Evolutionary conservation across 2,888 invertebrate species (phyloP).

Genomic region (Zygogramma bicolorata): DNA sequence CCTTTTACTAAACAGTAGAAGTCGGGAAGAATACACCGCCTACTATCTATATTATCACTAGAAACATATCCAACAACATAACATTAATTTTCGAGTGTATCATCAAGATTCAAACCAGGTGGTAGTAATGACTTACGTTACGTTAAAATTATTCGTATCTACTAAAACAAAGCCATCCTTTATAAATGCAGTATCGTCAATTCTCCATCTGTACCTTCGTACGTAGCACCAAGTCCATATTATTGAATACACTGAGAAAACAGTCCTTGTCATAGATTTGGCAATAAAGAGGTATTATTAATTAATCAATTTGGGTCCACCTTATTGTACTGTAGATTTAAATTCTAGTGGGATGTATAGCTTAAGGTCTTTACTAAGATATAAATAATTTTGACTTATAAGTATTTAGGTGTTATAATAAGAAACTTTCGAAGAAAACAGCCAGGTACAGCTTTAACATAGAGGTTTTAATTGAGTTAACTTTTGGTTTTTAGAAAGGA

Average conservation of each 20-base stretch:
- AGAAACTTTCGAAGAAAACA: constrained; percentile 35
- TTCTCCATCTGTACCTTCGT: neutral
- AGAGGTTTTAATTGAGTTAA: constrained; percentile 7
- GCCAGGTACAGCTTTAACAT: constrained; percentile 56
- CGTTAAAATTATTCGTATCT: no score
- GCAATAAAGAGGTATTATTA: constrained; percentile 16
- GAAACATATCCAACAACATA: neutral
- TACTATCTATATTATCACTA: neutral
- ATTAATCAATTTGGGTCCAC: constrained; percentile 50
- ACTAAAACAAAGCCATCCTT: neutral
- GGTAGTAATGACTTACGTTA: neutral
- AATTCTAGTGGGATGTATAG: constrained; percentile 26
- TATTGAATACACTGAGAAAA: constrained; percentile 23
- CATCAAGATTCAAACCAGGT: neutral
- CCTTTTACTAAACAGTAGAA: neutral
- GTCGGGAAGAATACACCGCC: neutral
- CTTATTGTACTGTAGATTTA: constrained; percentile 33
- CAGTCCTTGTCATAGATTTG: constrained; percentile 7
- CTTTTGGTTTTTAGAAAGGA: neutral
- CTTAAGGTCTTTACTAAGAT: constrained; percentile 12
- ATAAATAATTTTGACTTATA: constrained; percentile 13
- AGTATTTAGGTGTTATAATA: constrained; percentile 24
- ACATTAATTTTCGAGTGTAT: neutral
- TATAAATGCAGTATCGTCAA: neutral
- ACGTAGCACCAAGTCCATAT: constrained; percentile 17